These are phyloP conservation scores for Equus quagga DNA, from an alignment of 2,113 vertebrate genomes.

Conservation along the genomic window DNA sequence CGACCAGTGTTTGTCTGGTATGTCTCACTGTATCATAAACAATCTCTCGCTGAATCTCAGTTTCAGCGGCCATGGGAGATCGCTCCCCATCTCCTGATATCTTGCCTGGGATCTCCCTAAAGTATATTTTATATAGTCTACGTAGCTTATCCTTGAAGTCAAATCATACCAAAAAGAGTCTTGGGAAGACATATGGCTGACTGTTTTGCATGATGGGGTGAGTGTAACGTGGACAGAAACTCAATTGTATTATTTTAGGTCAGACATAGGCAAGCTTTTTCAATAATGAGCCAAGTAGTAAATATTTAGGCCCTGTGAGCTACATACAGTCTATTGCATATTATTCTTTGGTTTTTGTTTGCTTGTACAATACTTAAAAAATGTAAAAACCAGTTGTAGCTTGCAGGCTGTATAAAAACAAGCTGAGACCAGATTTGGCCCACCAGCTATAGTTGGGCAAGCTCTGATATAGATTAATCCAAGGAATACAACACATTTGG, in stretches of 20 bases:
- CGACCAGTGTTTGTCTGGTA: background rate
- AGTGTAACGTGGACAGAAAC: background rate
- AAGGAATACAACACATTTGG: conserved; percentile 66
- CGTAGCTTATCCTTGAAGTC: background rate
- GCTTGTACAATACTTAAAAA: conserved; percentile 18
- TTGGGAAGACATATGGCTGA: background rate
- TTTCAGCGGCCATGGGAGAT: conserved; percentile 10
- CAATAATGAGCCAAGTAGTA: background rate
- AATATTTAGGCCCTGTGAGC: background rate
- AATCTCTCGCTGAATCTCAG: conserved; percentile 13
- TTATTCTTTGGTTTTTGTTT: background rate
- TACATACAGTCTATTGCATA: background rate
- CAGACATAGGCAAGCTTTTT: background rate
- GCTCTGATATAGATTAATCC: conserved; percentile 43
- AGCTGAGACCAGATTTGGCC: background rate
- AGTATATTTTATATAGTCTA: background rate
- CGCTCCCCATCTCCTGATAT: background rate
- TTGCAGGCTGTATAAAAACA: conserved; percentile 49
- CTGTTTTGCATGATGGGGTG: background rate
- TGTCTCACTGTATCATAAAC: background rate
- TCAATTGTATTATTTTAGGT: conserved; percentile 17
- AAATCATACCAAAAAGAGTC: background rate
- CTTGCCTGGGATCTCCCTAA: background rate
- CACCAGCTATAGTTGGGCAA: conserved; percentile 13
- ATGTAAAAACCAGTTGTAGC: conserved; percentile 52